phyloP scores from a whole-genome alignment of 2,888 invertebrate species.

The Drosophila prostipennis region DNA sequence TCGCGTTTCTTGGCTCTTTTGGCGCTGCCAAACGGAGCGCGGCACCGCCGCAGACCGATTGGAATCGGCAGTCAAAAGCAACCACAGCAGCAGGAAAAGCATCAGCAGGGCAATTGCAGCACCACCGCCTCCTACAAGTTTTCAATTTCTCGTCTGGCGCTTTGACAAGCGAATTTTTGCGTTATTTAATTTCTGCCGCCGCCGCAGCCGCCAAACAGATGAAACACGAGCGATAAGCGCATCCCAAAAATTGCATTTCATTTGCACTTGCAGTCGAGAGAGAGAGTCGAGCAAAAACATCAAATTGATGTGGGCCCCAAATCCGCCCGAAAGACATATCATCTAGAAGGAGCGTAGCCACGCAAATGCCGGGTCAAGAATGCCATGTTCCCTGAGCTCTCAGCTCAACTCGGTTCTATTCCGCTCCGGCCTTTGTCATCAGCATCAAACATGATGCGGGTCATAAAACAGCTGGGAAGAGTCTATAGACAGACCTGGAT shows the following conservation, averaged over 20 bases:
- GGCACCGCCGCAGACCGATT: slow-evolving; percentile 70
- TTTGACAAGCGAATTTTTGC: slow-evolving; percentile 62
- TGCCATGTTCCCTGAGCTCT: slow-evolving; percentile 20
- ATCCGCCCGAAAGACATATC: slow-evolving; percentile 25
- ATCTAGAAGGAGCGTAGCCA: slow-evolving; percentile 44
- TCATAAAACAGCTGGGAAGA: slow-evolving; percentile 58
- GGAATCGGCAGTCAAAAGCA: slow-evolving; percentile 59
- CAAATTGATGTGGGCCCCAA: slow-evolving; percentile 48
- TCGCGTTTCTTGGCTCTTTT: slow-evolving; percentile 52
- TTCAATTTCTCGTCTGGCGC: slow-evolving; percentile 55
- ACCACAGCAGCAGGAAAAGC: slow-evolving; percentile 9
- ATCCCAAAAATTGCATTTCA: slow-evolving; percentile 67
- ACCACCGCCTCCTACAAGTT: slow-evolving; percentile 40
- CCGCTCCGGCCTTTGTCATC: slow-evolving; percentile 55
- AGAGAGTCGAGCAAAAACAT: slow-evolving; percentile 17
- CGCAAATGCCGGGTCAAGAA: slow-evolving; percentile 59
- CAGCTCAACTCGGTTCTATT: slow-evolving; percentile 7
- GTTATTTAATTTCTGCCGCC: slow-evolving; percentile 69
- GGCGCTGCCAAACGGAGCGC: slow-evolving; percentile 78
- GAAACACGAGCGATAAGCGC: slow-evolving; percentile 64
- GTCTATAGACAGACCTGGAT: neutral
- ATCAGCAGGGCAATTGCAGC: slow-evolving; percentile 17
- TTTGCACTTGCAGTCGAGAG: slow-evolving; percentile 48
- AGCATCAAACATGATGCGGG: slow-evolving; percentile 69
- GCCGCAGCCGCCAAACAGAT: slow-evolving; percentile 47